Percentiles rank a stretch among this genome's conserved stretches.
Conservation (phyloP, 2,888 invertebrate species). For the Xiphydria camelus region DNA sequence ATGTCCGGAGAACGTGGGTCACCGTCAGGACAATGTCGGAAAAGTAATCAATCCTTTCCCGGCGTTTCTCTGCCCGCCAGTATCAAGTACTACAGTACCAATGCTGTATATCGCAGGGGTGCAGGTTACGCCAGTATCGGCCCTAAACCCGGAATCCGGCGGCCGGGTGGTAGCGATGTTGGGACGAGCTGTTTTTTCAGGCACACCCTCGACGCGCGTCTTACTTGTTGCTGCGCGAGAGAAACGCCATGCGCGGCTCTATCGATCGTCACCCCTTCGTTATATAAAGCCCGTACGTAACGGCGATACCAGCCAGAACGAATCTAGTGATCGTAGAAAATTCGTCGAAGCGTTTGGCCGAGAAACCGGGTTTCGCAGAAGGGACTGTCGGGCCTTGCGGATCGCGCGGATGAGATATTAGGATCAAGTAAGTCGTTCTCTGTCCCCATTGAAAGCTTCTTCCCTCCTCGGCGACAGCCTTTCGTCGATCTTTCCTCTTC, state of each 20-base stretch:
- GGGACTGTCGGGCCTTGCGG: constrained; percentile 2
- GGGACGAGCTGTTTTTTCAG: constrained; percentile 20
- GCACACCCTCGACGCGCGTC: constrained; percentile 33
- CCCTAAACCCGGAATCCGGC: no score
- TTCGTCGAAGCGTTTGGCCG: background rate
- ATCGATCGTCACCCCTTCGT: constrained; percentile 44
- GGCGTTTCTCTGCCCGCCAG: no score
- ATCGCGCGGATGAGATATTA: constrained; percentile 24
- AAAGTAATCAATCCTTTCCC: no score
- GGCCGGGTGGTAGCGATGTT: no score
- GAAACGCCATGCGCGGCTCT: constrained; percentile 50
- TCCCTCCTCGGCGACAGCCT: background rate
- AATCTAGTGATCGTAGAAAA: no score
- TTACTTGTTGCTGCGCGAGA: constrained; percentile 52
- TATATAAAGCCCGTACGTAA: constrained; percentile 42
- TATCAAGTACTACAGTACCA: no score
- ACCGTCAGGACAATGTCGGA: no score
- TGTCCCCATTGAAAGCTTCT: background rate
- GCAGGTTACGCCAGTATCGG: no score
- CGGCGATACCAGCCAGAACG: constrained; percentile 22
- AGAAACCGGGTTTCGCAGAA: background rate
- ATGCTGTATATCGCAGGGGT: no score
- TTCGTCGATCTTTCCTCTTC: no score
- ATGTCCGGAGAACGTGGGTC: no score
- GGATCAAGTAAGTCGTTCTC: constrained; percentile 22